A percentile compares a stretch with the other conserved stretches of the same genome.
Conservation (phyloP, 2,797 vertebrate species). For the Oreortyx pictus region DNA sequence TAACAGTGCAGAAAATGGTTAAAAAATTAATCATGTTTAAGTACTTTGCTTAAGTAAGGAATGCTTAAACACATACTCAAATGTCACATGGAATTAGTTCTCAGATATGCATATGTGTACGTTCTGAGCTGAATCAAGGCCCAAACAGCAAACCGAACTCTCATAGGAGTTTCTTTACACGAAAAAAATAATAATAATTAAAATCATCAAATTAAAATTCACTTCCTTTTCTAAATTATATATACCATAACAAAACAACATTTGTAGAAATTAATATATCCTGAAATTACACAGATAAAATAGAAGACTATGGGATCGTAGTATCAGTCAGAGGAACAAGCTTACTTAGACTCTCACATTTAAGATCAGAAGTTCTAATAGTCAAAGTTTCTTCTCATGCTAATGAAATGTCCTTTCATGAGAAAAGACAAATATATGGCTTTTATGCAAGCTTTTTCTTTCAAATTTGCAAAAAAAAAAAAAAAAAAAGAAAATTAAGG, state of each 20-base stretch:
- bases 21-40: slow-evolving; percentile 7
- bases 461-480: not conserved
- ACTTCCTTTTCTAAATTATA: not conserved
- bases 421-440: not conserved
- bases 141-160: not conserved
- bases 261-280: slow-evolving; percentile 1
- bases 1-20: not conserved
- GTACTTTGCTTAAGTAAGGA: not conserved
- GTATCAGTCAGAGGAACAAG: not conserved
- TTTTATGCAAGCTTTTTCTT: not conserved
- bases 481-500: not conserved
- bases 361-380: not conserved
- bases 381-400: not conserved
- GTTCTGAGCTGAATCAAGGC: not conserved
- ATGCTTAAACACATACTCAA: not conserved
- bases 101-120: not conserved
- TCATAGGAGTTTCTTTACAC: not conserved
- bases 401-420: not conserved
- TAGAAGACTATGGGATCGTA: not conserved
- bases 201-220: not conserved
- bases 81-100: not conserved
- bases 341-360: not conserved
- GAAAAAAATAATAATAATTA: not conserved
- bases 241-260: not conserved
- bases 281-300: not conserved